These are phyloP conservation scores for Pteria penguin DNA, from an alignment of 2,888 invertebrate genomes.

Conservation along the genomic window DNA sequence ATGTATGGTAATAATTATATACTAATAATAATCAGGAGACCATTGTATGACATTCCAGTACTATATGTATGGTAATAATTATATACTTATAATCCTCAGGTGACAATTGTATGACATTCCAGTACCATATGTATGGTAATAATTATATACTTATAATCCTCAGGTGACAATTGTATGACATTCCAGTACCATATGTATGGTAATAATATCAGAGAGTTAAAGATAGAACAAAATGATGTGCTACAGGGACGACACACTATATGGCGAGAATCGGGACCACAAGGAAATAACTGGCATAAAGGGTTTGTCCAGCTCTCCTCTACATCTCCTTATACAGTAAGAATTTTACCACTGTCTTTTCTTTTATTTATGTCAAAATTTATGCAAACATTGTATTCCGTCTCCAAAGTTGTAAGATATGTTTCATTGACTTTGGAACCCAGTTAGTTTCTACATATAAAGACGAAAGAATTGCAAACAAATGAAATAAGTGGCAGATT, in stretches of 20 bases:
- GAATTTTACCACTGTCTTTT: background rate
- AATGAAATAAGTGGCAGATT: background rate
- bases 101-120: background rate
- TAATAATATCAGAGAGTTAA: background rate
- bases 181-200: background rate
- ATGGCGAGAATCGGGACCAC: background rate
- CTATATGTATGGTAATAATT: no score
- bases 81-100: no score
- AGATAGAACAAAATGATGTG: background rate
- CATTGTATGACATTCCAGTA: no score
- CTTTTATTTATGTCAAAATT: background rate
- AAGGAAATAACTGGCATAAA: background rate
- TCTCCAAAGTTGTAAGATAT: no score
- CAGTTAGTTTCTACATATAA: background rate
- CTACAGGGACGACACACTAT: background rate
- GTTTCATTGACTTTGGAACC: no score
- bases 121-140: no score
- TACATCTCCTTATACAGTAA: background rate
- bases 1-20: no score
- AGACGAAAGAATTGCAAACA: background rate
- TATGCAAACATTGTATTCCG: no score
- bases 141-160: no score
- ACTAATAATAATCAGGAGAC: no score
- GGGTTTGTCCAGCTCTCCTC: background rate
- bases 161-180: background rate